Evolutionary conservation across 2,888 invertebrate genomes (phyloP), one percentile per base, ranked within the genome.

Genomic region (Lithosia quadra): DNA sequence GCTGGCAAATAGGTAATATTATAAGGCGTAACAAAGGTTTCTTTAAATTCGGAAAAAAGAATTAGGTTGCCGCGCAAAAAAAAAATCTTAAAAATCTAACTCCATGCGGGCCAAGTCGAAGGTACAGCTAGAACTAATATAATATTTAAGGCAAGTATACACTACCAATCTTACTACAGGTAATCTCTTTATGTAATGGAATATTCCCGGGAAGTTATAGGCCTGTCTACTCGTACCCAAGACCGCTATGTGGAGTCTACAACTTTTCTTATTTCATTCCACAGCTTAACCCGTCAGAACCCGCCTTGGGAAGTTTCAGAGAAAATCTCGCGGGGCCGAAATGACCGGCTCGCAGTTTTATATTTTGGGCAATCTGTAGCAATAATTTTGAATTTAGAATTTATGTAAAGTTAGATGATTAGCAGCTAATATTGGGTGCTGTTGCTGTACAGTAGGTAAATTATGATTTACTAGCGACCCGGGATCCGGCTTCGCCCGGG

Each of bases 261-360:
- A 65, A 65, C 43, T 58, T 65, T 65, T 65, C 39, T 59, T 65
- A 58, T 65, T 65, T 59, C 24, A 28, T 59, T 59, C n/a, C 33
- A 49, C 21, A 28, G 43, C 58, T 58, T 33, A 65, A 65, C 63
- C 64, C 64, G 56, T 64, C 56, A 57, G 55, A 22, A 22, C 49
- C n/a, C 15, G n/a, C 53, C 21, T 53, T 33, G 28, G 8, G 24
- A 64, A 64, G 24, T 57, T 56, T 24, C 39, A 49, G 24, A 18
- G 24, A 24, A 56, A 57, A 24, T 55, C 36, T 62, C 33, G 49
- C 62, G n/a, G 10, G 24, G 13, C 13, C 24, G 1, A 57, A 64
- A 24, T 39, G 24, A 56, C 63, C 33, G 61, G 24, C 28, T 39
- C 22, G 18, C 39, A 39, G 39, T 49, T 49, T n/a, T 49, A 49